These are phyloP conservation scores for Strigamia transsilvanica DNA, from an alignment of 2,888 invertebrate species.

Conservation along the genomic window DNA sequence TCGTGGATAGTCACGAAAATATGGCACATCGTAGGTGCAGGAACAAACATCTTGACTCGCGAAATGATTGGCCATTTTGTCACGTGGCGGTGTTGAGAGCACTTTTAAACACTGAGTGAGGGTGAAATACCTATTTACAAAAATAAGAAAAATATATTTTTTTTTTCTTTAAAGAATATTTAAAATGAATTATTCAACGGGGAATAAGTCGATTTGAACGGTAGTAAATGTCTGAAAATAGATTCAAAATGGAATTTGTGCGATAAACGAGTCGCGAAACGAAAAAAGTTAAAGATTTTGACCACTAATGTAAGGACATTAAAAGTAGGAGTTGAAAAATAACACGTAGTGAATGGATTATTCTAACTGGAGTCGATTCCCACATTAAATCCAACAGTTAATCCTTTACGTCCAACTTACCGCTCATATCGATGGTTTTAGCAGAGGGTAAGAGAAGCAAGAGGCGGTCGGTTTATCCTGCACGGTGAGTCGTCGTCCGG, in stretches of 20 bases:
- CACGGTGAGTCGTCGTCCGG: conserved; percentile 48
- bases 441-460: neutral
- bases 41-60: conserved; percentile 41
- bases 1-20: conserved; percentile 44
- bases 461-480: conserved; percentile 43
- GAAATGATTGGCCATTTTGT: conserved; percentile 47
- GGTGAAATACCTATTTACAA: neutral
- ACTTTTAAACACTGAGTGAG: conserved; percentile 2
- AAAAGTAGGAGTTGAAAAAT: neutral
- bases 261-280: neutral
- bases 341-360: neutral
- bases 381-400: conserved; percentile 7
- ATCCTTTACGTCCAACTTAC: conserved; percentile 23
- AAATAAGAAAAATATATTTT: neutral
- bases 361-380: neutral
- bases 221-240: no score
- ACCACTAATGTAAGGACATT: neutral
- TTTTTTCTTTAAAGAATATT: neutral
- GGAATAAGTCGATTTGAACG: neutral
- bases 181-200: no score
- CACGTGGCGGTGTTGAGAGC: conserved; percentile 36
- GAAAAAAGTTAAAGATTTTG: neutral
- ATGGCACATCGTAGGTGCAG: conserved; percentile 34
- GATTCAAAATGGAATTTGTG: neutral
- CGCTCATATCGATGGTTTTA: conserved; percentile 35